Evolutionary conservation across 2,888 invertebrate species (phyloP).

Genomic region (Ochropacha duplaris): DNA sequence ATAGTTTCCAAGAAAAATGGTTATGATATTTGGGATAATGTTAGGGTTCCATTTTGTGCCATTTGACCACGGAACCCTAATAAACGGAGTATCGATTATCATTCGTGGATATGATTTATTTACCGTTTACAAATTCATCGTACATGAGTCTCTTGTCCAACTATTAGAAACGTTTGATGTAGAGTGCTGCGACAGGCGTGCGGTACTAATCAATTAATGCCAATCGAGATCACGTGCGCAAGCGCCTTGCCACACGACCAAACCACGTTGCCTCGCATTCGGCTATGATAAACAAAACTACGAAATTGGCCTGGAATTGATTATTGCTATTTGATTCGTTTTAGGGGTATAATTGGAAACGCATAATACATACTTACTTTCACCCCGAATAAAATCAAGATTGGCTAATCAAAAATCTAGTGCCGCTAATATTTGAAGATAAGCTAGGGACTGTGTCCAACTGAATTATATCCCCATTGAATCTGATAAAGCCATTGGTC

Average conservation of each 20-base stretch:
- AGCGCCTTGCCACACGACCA: slow-evolving; percentile 31
- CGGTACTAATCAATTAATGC: slow-evolving; percentile 67
- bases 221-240: slow-evolving; percentile 54
- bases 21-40: too few species aligned
- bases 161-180: slow-evolving; percentile 13
- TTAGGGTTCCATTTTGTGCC: too few species aligned
- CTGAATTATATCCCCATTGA: not conserved
- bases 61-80: too few species aligned
- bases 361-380: not conserved
- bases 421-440: not conserved
- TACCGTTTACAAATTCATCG: not conserved
- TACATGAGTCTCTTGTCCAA: not conserved
- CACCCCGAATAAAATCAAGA: not conserved
- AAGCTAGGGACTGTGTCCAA: too few species aligned
- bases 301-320: not conserved
- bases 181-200: slow-evolving; percentile 40
- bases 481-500: not conserved
- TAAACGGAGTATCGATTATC: not conserved
- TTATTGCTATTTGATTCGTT: not conserved
- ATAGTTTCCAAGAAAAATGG: too few species aligned
- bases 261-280: slow-evolving; percentile 31
- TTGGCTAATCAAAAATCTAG: not conserved
- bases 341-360: not conserved
- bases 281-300: slow-evolving; percentile 2
- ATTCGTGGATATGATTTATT: not conserved